Base-by-base conservation (phyloP, 1,140 invertebrate genomes). In the Cepaea nemoralis region DNA sequence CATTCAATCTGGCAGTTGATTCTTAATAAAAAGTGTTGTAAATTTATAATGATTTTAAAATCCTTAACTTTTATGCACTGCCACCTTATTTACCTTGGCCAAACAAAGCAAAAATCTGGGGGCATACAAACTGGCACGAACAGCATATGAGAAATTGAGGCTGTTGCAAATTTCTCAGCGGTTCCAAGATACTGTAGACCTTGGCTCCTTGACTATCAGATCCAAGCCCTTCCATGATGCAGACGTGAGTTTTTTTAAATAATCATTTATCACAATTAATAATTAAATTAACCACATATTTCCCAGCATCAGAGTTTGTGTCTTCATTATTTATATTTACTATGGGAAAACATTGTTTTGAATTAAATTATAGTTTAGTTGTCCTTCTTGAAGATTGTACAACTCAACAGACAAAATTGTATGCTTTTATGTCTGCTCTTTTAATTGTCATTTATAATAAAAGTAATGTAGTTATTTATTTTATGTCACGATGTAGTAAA, bases 71-170 rank as follows among this genome's bases (percentile, higher is more conserved):
- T 42, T 74, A 19, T 16, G 19, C 33, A 92, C 92, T 81, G 90
- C 91, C 5, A 92, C 93, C 84, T 93, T 96, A 22, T 98, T 97
- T 90, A 94, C 96, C 3, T 90, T 98, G 59, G 94, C 97, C 19
- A 99, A 99, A 92, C 97, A 99, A 93, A 96, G 97, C 19, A 94
- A 95, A 88, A 94, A 95, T 74, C 92, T 99, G 67, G 96, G 96
- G 70, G 97, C 97, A 0, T 97, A 95, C 90, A 98, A 98, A 92
- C 90, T 99, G 55, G 96, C 96, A n/a, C 94, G 97, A 83, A 95
- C 97, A 90, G 95, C 97, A 82, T 94, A 98, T 81, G 96, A 98
- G 85, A 95, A 95, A 88, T 93, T 98, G 67, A 94, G 95, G 81
- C 84, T 83, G 14, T 80, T 90, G 31, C 79, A 87, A 37, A 84